phyloP scores from a whole-genome alignment of 2,888 invertebrate species.

The Sabatieria punctata region DNA sequence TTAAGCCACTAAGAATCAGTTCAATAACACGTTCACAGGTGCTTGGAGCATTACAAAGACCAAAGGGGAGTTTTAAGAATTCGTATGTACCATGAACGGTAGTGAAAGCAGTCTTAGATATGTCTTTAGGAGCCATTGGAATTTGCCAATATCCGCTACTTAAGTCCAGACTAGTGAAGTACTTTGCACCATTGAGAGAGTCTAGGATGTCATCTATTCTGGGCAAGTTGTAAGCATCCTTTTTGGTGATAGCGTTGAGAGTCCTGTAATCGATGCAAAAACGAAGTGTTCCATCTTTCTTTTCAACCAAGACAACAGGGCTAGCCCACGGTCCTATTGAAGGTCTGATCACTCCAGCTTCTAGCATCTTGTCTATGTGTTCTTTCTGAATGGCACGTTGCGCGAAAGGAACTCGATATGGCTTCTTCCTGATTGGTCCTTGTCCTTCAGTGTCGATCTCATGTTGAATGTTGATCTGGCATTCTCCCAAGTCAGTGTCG shows the following conservation, averaged over 20 bases:
- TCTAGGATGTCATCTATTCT: slow-evolving; percentile 10
- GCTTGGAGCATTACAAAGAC: slow-evolving; percentile 15
- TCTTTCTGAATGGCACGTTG: background rate
- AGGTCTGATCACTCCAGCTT: slow-evolving; percentile 11
- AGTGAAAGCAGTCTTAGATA: slow-evolving; percentile 16
- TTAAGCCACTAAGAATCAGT: too few relatives aligned
- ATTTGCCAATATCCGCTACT: slow-evolving; percentile 13
- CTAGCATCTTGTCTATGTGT: background rate
- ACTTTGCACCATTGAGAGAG: slow-evolving; percentile 5
- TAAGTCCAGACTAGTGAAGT: slow-evolving; percentile 12
- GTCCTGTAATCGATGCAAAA: slow-evolving; percentile 16
- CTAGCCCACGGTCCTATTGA: slow-evolving; percentile 25
- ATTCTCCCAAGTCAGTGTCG: too few relatives aligned
- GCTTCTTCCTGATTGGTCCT: background rate
- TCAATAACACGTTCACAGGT: slow-evolving; percentile 19
- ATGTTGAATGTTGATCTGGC: background rate
- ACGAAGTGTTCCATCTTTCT: slow-evolving; percentile 18
- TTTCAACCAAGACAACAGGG: slow-evolving; percentile 27
- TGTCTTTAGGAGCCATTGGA: slow-evolving; percentile 9
- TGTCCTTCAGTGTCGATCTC: background rate
- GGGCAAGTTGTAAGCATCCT: slow-evolving; percentile 10
- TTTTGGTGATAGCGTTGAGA: slow-evolving; percentile 12
- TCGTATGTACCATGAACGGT: slow-evolving; percentile 14
- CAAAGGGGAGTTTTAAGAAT: slow-evolving; percentile 19
- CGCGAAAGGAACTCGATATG: background rate